These are phyloP conservation scores for Heliconius sara DNA, from an alignment of 2,888 invertebrate genomes.

Conservation along the genomic window DNA sequence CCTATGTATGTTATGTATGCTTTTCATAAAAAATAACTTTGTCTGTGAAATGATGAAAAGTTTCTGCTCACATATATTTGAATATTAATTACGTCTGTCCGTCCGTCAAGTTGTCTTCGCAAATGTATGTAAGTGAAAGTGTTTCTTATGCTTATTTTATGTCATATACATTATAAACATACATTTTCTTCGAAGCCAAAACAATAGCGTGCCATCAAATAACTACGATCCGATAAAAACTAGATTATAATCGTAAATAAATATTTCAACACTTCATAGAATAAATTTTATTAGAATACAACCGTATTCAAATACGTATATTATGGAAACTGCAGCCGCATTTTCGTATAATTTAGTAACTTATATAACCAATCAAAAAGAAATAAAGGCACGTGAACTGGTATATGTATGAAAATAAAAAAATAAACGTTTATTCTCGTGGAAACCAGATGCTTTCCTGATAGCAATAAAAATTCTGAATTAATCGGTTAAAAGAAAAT, in stretches of 20 bases:
- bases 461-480: not conserved
- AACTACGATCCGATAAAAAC: not conserved
- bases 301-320: not conserved
- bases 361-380: not conserved
- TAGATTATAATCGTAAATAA: not conserved
- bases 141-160: too few relatives aligned
- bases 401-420: not conserved
- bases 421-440: not conserved
- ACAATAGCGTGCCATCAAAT: not conserved
- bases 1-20: too few relatives aligned
- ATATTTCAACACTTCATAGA: not conserved
- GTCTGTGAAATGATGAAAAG: too few relatives aligned
- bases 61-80: too few relatives aligned
- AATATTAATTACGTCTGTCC: too few relatives aligned
- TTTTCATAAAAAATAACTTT: too few relatives aligned
- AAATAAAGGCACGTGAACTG: too few relatives aligned
- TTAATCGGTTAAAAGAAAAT: not conserved
- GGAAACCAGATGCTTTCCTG: not conserved
- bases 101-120: too few relatives aligned
- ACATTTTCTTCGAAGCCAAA: not conserved
- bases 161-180: too few relatives aligned
- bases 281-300: too few relatives aligned
- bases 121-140: too few relatives aligned
- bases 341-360: not conserved
- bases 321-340: slow-evolving; percentile 7